Base-by-base conservation (phyloP, 2,888 invertebrate species). In the Syritta pipiens region DNA sequence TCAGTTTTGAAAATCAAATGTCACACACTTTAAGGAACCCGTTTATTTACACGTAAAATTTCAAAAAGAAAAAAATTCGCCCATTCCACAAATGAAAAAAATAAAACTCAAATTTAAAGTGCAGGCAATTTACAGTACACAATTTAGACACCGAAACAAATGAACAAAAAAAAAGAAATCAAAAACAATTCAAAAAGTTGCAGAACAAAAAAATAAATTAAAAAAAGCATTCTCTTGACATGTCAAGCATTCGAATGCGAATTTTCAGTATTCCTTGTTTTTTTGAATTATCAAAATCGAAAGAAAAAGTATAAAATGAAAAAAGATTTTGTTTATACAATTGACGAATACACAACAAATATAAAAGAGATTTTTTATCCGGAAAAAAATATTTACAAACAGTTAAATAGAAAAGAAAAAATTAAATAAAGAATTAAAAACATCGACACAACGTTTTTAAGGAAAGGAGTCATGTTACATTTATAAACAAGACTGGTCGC, bases 231-330 rank as follows among this genome's bases (percentile, higher is more conserved):
- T 71, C 55, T 71, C 59, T 72, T 72, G 71, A 60, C 48, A 65
- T 59, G 42, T 77, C 65, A 77, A 77, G 60, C 77, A 69, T 59
- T 76, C 57, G 69, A 69, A 76, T 69, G 76, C 71, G 68, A 14
- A 65, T 75, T 40, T 19, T 51, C 30, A 35, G 20, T 46, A 26
- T 59, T 32, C 46, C 1, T 37, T 37, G 7, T 14, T 14, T 7
- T 17, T 37, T 17, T 6, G 1, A 37, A 7, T n/a, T n/a, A n/a
- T n/a, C n/a, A n/a, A n/a, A n/a, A n/a, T n/a, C n/a, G n/a, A 49
- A 35, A 24, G 17, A 49, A 35, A 17, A 12, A 10, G 30, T 26
- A 51, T 22, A 42, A 24, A 22, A 20, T 19, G 0, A 62, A 20
- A 49, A 24, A 12, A 24, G 20, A 35, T 4, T 10, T 4, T 9